A percentile compares a stretch with the other conserved stretches of the same genome.
These are phyloP conservation scores for Gymnocheta viridis DNA, from an alignment of 2,888 invertebrate genomes.

Conservation along the genomic window DNA sequence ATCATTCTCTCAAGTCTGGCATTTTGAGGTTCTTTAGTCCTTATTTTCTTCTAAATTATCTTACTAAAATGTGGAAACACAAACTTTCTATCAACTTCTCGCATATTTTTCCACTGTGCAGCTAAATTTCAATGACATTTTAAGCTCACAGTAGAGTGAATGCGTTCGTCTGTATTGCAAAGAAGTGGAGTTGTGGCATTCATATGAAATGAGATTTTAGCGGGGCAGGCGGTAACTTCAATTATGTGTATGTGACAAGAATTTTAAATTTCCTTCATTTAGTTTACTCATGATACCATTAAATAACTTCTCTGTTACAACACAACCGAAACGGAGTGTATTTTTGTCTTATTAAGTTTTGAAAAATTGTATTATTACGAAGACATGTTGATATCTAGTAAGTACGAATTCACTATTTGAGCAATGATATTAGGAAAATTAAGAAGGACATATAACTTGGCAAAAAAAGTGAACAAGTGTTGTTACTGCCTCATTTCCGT, in stretches of 20 bases:
- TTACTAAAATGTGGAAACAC: no score
- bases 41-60: no score
- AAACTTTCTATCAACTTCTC: no score
- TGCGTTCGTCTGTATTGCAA: background rate
- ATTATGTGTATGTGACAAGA: constrained; percentile 63
- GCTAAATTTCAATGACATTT: constrained; percentile 6
- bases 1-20: no score
- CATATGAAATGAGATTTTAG: background rate
- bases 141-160: background rate
- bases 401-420: constrained; percentile 35
- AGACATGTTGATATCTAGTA: constrained; percentile 55
- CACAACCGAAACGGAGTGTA: constrained; percentile 1
- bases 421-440: constrained; percentile 55
- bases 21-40: no score
- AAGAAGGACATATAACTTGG: constrained; percentile 29
- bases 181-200: background rate
- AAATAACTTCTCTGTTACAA: background rate
- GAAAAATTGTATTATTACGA: constrained; percentile 58
- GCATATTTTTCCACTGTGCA: background rate
- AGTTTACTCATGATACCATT: constrained; percentile 18
- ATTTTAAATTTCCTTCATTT: constrained; percentile 62
- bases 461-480: constrained; percentile 61
- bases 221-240: constrained; percentile 39
- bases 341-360: constrained; percentile 40
- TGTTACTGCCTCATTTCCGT: constrained; percentile 72